Conservation (phyloP, 2,888 invertebrate species). For the Drosophila stalkeri region DNA sequence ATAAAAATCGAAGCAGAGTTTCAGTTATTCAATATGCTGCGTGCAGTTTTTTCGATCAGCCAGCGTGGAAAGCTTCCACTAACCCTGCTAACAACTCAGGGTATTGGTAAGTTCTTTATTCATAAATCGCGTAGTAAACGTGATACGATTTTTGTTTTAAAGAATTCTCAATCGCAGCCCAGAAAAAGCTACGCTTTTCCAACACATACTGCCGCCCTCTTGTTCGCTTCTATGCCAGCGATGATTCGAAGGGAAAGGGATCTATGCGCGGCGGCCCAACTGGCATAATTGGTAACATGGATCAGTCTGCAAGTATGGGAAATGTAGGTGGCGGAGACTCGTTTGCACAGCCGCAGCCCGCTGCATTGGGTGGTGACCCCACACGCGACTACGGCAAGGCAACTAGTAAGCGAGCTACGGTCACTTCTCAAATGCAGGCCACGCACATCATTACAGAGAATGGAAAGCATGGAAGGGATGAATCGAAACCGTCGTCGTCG, state of each 20-base stretch:
- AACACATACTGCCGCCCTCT: neutral
- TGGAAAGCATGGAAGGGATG: constrained; percentile 29
- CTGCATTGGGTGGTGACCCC: constrained; percentile 10
- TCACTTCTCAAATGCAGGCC: constrained; percentile 30
- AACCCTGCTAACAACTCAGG: constrained; percentile 4
- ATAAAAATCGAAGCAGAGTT: constrained; percentile 12
- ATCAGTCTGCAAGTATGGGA: constrained; percentile 1
- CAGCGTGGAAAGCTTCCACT: constrained; percentile 26
- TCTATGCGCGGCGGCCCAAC: constrained; percentile 5
- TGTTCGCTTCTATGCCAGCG: constrained; percentile 41
- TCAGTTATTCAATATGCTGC: constrained; percentile 34
- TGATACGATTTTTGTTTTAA: neutral
- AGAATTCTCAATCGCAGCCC: neutral
- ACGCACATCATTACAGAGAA: constrained; percentile 9
- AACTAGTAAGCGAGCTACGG: constrained; percentile 9
- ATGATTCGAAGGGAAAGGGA: constrained; percentile 31
- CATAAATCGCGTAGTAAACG: neutral
- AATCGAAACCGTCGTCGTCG: constrained; percentile 2
- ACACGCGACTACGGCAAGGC: constrained; percentile 8
- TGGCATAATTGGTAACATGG: constrained; percentile 35
- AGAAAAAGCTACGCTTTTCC: constrained; percentile 8
- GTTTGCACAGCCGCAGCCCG: constrained; percentile 14
- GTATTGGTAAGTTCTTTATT: constrained; percentile 31
- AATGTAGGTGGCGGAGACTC: constrained; percentile 4
- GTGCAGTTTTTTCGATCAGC: constrained; percentile 22